Evolutionary conservation across 1,140 invertebrate species (phyloP), one percentile per base, ranked within the genome.

Genomic region (Pachypeltis micranthus): DNA sequence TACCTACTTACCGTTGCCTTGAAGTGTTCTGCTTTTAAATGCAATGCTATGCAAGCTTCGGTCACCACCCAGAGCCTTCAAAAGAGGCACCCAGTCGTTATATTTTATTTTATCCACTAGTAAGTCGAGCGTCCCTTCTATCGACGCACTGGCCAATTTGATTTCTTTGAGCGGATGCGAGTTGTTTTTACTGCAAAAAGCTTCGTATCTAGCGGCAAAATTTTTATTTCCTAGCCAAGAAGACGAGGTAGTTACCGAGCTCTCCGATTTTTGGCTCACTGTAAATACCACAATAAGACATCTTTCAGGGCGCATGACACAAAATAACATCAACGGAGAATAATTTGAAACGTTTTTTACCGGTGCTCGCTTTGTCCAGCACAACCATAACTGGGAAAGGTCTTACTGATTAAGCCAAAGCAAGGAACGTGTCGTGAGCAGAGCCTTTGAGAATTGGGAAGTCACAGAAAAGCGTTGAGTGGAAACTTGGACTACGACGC

Each of bases 51-150:
- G 80, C 26, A 86, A 74, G 62, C 78, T 81, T 21, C 79, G 75
- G 69, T 86, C 85, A 28, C 80, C 76, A 2, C 81, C 79, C 1
- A 87, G 66, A 0, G 85, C 82, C 63, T 82, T 82, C 26, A 86
- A 67, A 10, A 86, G 81, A 0, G 83, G 83, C n/a, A 74, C 75
- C 84, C 85, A 86, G 58, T 86, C 83, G 34, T 79, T 78, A 63
- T 82, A 78, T 69, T 84, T 86, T 19, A 87, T 77, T 24, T 83
- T 77, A 70, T 87, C 85, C 1, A 62, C 63, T 25, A 62, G 44
- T n/a, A 67, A 60, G 29, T 65, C 63, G 7, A 67, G 27, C 21
- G 34, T 26, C 26, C 29, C 29, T 23, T 31, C n/a, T 2, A 44
- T 55, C 16, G 60, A 61, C 26, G 59, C 55, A 4, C 26, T 28